These are phyloP conservation scores for Amphimallon solstitiale DNA, from an alignment of 2,888 invertebrate genomes.

Conservation along the genomic window DNA sequence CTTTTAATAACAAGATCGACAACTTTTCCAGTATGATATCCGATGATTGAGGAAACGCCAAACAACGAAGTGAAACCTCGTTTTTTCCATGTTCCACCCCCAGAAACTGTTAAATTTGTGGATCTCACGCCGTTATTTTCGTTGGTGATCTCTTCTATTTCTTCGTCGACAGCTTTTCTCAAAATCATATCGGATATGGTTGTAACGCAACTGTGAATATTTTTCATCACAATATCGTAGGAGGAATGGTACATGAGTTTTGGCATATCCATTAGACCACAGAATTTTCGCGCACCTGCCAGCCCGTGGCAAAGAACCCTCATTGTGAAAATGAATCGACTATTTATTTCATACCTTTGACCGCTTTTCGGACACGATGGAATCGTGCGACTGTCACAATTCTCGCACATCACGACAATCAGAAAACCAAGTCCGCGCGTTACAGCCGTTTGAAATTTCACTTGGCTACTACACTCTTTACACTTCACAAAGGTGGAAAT, in stretches of 20 bases:
- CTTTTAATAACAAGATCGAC: conserved; percentile 42
- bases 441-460: conserved; percentile 24
- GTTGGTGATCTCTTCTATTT: conserved; percentile 26
- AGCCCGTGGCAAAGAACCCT: conserved; percentile 41
- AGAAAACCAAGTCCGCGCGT: conserved; percentile 37
- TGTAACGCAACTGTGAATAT: conserved; percentile 27
- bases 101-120: too few species aligned
- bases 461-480: conserved; percentile 33
- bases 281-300: conserved; percentile 38
- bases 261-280: conserved; percentile 45
- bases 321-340: conserved; percentile 42
- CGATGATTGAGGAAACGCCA: conserved; percentile 41
- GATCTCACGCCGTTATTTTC: background rate
- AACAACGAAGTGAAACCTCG: conserved; percentile 33
- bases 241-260: conserved; percentile 27
- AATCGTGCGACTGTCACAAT: conserved; percentile 17
- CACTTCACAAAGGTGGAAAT: conserved; percentile 33
- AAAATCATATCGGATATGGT: conserved; percentile 24
- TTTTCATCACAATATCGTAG: conserved; percentile 32
- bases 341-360: conserved; percentile 41
- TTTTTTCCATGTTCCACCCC: too few species aligned
- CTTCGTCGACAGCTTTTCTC: conserved; percentile 35
- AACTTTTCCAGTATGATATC: conserved; percentile 41
- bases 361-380: conserved; percentile 29
- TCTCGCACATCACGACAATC: conserved; percentile 36